Evolutionary conservation across 2,888 invertebrate species (phyloP).

Genomic region (Microdon myrmicae): DNA sequence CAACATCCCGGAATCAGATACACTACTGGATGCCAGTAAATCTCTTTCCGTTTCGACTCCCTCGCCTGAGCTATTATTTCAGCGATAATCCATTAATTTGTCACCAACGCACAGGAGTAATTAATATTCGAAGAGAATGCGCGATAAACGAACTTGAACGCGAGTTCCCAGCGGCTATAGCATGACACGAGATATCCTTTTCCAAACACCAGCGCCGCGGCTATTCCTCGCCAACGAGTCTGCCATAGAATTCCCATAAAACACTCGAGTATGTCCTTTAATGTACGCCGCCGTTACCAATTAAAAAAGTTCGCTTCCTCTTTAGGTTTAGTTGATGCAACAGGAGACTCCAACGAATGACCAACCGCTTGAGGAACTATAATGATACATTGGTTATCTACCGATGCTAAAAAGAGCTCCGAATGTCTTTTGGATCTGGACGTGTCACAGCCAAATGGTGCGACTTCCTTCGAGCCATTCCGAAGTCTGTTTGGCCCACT

Average conservation of each 20-base stretch:
- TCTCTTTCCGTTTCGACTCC: not conserved
- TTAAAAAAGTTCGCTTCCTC: slow-evolving; percentile 51
- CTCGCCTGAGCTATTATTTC: slow-evolving; percentile 21
- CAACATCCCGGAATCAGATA: slow-evolving; percentile 39
- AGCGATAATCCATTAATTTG: slow-evolving; percentile 51
- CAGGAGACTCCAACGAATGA: too few relatives aligned
- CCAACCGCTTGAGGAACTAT: slow-evolving; percentile 12
- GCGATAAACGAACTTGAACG: slow-evolving; percentile 25
- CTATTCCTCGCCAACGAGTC: slow-evolving; percentile 2
- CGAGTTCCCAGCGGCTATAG: slow-evolving; percentile 27
- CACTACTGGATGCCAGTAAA: slow-evolving; percentile 21
- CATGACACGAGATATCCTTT: slow-evolving; percentile 45
- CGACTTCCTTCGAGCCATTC: slow-evolving; percentile 31
- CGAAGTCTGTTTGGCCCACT: too few relatives aligned
- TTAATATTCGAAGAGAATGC: slow-evolving; percentile 40
- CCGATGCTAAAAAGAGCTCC: not conserved
- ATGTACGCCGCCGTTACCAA: slow-evolving; percentile 45
- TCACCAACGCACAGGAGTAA: slow-evolving; percentile 39
- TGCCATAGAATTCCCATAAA: slow-evolving; percentile 48
- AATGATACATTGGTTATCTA: slow-evolving; percentile 32
- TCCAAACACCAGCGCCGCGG: slow-evolving; percentile 1
- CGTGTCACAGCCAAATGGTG: slow-evolving; percentile 27
- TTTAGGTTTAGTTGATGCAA: slow-evolving; percentile 26
- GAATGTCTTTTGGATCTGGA: slow-evolving; percentile 43
- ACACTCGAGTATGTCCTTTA: slow-evolving; percentile 43